A percentile compares a stretch with the other conserved stretches of the same genome.
Evolutionary conservation across 2,888 invertebrate genomes (phyloP).

Genomic region (Osmoderma eremita): DNA sequence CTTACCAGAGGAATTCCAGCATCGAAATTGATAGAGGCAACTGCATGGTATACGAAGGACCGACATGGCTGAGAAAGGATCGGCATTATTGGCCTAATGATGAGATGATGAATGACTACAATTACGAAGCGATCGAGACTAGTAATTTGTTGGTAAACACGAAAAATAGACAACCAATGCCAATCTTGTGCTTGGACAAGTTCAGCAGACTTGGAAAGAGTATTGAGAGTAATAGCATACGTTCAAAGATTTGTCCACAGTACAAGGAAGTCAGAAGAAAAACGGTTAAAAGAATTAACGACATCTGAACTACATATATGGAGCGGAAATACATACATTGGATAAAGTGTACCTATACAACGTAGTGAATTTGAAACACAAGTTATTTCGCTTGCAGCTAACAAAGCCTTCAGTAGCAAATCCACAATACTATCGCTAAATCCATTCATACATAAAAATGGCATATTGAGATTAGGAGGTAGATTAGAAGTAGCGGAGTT

Average conservation of each 20-base stretch:
- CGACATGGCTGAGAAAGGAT: no score
- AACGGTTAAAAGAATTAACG: no score
- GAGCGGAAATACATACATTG: not conserved
- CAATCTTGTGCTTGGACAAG: not conserved
- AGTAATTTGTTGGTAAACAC: no score
- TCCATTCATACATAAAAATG: no score
- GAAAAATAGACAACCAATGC: not conserved
- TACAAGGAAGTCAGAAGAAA: not conserved
- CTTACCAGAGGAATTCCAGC: not conserved
- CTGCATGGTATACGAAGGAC: no score
- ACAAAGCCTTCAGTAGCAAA: not conserved
- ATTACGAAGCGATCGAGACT: no score
- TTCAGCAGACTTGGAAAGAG: not conserved
- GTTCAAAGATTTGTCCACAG: not conserved
- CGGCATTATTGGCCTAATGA: not conserved
- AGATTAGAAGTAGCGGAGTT: no score
- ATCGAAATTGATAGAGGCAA: not conserved
- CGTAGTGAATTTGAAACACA: not conserved
- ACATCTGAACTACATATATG: not conserved
- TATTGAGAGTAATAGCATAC: not conserved
- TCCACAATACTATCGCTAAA: not conserved
- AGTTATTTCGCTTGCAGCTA: not conserved
- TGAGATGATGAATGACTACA: not conserved
- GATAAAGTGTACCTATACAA: not conserved
- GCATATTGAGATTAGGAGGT: no score